These are phyloP conservation scores for Anniella stebbinsi DNA, from an alignment of 2,797 vertebrate genomes.

Conservation along the genomic window DNA sequence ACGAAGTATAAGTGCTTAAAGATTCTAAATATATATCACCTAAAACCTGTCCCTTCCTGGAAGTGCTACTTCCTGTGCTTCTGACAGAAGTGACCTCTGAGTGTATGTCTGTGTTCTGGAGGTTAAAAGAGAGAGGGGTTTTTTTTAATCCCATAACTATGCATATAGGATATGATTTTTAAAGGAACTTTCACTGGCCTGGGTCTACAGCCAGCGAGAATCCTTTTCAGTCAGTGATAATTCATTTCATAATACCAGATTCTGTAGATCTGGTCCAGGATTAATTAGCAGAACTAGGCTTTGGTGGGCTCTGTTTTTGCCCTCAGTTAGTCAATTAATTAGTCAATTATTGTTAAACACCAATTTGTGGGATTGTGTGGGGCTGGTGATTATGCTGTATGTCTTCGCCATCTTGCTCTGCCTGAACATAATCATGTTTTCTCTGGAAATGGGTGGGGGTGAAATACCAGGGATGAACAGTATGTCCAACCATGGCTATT, in stretches of 20 bases:
- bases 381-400: not conserved
- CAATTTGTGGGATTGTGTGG: not conserved
- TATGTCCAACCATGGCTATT: too few species aligned
- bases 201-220: not conserved
- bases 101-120: slow-evolving; percentile 20
- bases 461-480: not conserved
- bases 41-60: slow-evolving; percentile 54
- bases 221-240: not conserved
- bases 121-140: slow-evolving; percentile 36
- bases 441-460: not conserved
- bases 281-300: slow-evolving; percentile 1
- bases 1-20: slow-evolving; percentile 70
- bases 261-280: not conserved
- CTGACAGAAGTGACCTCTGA: slow-evolving; percentile 36
- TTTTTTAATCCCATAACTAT: not conserved
- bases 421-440: not conserved
- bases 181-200: not conserved
- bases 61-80: slow-evolving; percentile 41
- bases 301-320: not conserved
- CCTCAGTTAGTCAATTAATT: not conserved
- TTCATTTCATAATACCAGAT: not conserved
- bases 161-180: slow-evolving; percentile 11
- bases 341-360: not conserved
- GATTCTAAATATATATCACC: slow-evolving; percentile 63
- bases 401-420: not conserved